Evolutionary conservation across 2,113 vertebrate species (phyloP).

Genomic region (Ascaphus truei): DNA sequence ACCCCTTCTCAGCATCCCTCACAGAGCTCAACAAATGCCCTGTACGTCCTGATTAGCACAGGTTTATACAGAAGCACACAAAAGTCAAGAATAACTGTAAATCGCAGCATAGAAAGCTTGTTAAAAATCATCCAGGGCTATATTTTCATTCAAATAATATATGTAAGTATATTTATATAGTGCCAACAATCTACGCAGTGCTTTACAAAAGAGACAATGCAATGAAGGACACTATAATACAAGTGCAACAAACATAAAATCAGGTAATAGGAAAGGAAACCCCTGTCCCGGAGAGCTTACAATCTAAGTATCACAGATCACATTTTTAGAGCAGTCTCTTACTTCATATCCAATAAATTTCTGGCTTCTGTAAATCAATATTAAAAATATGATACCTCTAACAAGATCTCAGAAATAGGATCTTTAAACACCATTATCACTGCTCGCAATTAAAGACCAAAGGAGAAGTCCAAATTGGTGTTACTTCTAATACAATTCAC

Average conservation of each 20-base stretch:
- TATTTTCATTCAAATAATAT: neutral
- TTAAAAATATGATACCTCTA: neutral
- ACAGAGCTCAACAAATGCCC: too few species aligned
- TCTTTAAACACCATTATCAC: neutral
- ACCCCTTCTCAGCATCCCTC: too few species aligned
- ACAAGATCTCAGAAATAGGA: neutral
- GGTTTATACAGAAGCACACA: neutral
- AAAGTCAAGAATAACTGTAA: too few species aligned
- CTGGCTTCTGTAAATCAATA: neutral
- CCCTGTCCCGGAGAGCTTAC: too few species aligned
- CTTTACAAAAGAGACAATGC: too few species aligned
- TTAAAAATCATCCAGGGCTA: constrained; percentile 6
- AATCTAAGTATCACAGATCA: neutral
- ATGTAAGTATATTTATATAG: too few species aligned
- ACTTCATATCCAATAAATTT: neutral
- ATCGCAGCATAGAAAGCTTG: neutral
- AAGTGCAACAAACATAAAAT: too few species aligned
- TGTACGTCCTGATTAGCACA: neutral
- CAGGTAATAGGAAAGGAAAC: too few species aligned
- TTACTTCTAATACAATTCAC: neutral
- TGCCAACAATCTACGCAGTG: too few species aligned
- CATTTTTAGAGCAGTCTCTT: neutral
- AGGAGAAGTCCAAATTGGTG: neutral
- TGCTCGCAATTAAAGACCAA: neutral
- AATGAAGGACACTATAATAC: too few species aligned